Evolutionary conservation across 2,888 invertebrate species (phyloP).

Genomic region (Epistrophella euchroma): DNA sequence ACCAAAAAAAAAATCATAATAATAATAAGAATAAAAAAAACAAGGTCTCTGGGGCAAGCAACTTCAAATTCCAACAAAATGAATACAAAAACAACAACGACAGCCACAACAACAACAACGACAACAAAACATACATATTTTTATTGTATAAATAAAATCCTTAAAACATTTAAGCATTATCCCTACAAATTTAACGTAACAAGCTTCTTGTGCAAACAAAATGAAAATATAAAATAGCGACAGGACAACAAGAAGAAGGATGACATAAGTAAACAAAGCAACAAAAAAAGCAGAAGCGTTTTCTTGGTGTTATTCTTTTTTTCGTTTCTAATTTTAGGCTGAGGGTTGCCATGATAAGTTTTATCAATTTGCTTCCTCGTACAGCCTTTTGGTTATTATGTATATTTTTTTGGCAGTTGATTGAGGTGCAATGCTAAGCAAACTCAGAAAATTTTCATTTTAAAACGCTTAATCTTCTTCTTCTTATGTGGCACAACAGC

Average conservation of each 20-base stretch:
- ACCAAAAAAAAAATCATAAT: background rate
- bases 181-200: slow-evolving; percentile 73
- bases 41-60: slow-evolving; percentile 71
- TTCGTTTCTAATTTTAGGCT: background rate
- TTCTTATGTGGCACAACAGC: too few species aligned
- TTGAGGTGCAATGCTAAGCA: too few species aligned
- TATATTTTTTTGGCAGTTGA: too few species aligned
- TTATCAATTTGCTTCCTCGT: too few species aligned
- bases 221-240: slow-evolving; percentile 59
- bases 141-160: slow-evolving; percentile 54
- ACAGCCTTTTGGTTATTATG: too few species aligned
- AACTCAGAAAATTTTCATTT: too few species aligned
- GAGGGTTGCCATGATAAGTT: background rate
- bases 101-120: slow-evolving; percentile 16
- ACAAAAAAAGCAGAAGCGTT: slow-evolving; percentile 28
- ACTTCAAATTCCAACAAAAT: slow-evolving; percentile 64
- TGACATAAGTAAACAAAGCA: slow-evolving; percentile 69
- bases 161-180: slow-evolving; percentile 73
- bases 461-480: too few species aligned
- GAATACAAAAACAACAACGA: background rate
- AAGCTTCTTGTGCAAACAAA: slow-evolving; percentile 67
- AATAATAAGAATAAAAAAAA: slow-evolving; percentile 30
- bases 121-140: background rate
- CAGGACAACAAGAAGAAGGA: slow-evolving; percentile 67
- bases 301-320: background rate